phyloP scores from a whole-genome alignment of 1,140 invertebrate species.

The Galendromus occidentalis region DNA sequence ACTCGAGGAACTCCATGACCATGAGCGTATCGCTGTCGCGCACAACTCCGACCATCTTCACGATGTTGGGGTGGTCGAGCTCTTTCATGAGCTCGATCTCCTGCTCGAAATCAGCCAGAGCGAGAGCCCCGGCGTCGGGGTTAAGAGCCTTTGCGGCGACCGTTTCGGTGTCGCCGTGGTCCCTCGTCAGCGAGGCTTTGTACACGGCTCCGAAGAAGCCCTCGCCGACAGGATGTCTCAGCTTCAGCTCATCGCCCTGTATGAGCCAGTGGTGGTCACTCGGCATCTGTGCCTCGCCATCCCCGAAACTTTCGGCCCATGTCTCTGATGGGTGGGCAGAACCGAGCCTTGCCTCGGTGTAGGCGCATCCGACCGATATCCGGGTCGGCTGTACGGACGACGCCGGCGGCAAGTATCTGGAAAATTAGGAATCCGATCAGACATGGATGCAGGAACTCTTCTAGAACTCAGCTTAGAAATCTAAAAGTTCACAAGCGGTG shows the following conservation, averaged over 20 bases:
- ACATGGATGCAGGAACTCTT: no score
- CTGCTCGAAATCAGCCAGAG: slow-evolving; percentile 29
- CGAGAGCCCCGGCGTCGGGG: slow-evolving; percentile 20
- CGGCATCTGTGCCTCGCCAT: no score
- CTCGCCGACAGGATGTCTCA: slow-evolving; percentile 22
- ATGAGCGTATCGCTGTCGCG: slow-evolving; percentile 51
- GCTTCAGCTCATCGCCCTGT: slow-evolving; percentile 4
- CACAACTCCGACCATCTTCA: slow-evolving; percentile 57
- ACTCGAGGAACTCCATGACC: slow-evolving; percentile 67
- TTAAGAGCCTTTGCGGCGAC: slow-evolving; percentile 55
- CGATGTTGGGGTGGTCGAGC: slow-evolving; percentile 62
- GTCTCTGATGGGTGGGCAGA: no score
- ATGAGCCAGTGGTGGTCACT: slow-evolving; percentile 13
- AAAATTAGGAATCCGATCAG: no score
- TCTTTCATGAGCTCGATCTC: slow-evolving; percentile 58
- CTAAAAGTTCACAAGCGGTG: no score
- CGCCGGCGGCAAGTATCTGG: no score
- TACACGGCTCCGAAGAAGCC: slow-evolving; percentile 52
- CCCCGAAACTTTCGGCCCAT: no score
- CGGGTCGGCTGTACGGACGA: no score
- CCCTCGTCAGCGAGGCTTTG: slow-evolving; percentile 37
- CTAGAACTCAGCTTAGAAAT: no score
- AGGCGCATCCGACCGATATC: no score
- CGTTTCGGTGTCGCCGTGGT: slow-evolving; percentile 29
- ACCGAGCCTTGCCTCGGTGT: no score